Conservation (phyloP, 2,113 vertebrate species). For the Heptranchias perlo region DNA sequence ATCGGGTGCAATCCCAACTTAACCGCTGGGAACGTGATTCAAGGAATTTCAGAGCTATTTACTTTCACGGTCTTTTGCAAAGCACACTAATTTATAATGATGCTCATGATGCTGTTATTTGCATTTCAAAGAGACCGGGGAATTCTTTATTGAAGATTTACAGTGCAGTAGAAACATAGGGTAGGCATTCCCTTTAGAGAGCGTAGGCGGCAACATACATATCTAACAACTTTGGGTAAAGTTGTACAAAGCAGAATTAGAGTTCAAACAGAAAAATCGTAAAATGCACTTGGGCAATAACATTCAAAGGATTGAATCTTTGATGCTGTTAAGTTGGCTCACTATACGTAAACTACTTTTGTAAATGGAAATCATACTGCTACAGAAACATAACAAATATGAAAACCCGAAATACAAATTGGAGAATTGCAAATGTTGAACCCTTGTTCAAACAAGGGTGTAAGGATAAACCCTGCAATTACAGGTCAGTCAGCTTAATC, state of each 20-base stretch:
- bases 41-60: neutral
- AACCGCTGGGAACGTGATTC: neutral
- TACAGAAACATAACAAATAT: neutral
- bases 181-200: neutral
- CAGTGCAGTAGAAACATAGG: neutral
- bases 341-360: neutral
- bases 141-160: conserved; percentile 4
- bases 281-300: neutral
- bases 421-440: too few species aligned
- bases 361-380: neutral
- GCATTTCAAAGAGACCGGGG: neutral
- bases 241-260: conserved; percentile 9
- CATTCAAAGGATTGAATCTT: neutral
- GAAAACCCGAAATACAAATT: neutral
- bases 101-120: neutral
- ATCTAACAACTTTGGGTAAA: neutral
- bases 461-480: too few species aligned
- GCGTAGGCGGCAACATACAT: neutral
- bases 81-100: neutral
- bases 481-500: too few species aligned
- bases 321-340: neutral
- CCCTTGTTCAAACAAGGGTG: too few species aligned
- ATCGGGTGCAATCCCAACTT: neutral
- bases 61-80: neutral
- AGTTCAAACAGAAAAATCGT: neutral